Conservation (phyloP, 2,888 invertebrate genomes). For the Diogma glabrata region DNA sequence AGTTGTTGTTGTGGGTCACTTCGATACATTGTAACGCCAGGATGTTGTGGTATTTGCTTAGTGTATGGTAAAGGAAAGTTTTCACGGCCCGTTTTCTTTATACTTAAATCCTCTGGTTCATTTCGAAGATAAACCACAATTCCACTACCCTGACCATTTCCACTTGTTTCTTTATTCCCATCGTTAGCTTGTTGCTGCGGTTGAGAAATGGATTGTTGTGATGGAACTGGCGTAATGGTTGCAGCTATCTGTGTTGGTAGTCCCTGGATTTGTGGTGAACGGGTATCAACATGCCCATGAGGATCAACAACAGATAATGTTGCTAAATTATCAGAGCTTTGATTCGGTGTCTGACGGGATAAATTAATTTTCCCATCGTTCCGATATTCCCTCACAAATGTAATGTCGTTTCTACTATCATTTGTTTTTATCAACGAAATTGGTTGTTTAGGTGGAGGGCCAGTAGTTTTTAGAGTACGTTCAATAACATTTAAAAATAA, state of each 20-base stretch:
- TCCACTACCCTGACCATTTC: neutral
- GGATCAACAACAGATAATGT: slow-evolving; percentile 57
- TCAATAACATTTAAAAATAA: slow-evolving; percentile 76
- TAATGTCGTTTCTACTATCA: slow-evolving; percentile 26
- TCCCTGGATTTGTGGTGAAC: slow-evolving; percentile 28
- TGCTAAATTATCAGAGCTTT: slow-evolving; percentile 41
- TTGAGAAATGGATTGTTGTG: slow-evolving; percentile 25
- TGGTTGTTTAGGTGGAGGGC: slow-evolving; percentile 32
- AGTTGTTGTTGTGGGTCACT: slow-evolving; percentile 17
- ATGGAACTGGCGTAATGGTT: slow-evolving; percentile 50
- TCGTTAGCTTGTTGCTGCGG: slow-evolving; percentile 16
- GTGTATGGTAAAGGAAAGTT: slow-evolving; percentile 25
- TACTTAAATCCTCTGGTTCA: slow-evolving; percentile 59
- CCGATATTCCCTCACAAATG: slow-evolving; percentile 36
- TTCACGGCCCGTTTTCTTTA: slow-evolving; percentile 53
- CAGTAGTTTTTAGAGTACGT: slow-evolving; percentile 54
- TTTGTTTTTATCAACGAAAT: slow-evolving; percentile 16
- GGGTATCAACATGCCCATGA: slow-evolving; percentile 28
- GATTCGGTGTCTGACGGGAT: slow-evolving; percentile 17
- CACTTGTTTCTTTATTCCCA: neutral
- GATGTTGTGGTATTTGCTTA: slow-evolving; percentile 26
- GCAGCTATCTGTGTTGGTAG: slow-evolving; percentile 44
- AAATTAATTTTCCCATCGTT: slow-evolving; percentile 25
- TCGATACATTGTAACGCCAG: slow-evolving; percentile 24
- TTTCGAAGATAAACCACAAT: slow-evolving; percentile 41